Conservation (phyloP, 1,140 invertebrate genomes). For the Drosophila repleta region DNA sequence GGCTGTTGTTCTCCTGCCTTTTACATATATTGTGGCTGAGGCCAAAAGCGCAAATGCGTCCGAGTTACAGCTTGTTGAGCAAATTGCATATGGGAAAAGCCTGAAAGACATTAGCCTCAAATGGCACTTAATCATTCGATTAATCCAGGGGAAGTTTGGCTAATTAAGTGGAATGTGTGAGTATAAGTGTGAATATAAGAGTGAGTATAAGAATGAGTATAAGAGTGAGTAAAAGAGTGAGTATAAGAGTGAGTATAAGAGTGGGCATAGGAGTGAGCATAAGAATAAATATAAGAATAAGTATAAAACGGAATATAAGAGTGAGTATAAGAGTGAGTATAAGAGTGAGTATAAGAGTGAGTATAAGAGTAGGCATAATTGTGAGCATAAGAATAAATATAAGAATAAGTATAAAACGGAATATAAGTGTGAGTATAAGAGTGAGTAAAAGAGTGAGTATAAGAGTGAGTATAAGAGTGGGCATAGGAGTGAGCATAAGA, state of each 20-base stretch:
- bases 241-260: neutral
- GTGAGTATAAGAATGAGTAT: neutral
- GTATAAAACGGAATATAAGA: neutral
- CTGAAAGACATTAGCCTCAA: neutral
- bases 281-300: neutral
- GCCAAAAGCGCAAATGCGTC: neutral
- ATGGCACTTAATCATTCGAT: slow-evolving; percentile 1
- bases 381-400: too few relatives aligned
- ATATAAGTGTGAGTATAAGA: neutral
- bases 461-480: too few relatives aligned
- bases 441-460: neutral
- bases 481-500: neutral
- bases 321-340: neutral
- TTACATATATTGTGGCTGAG: neutral
- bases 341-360: neutral
- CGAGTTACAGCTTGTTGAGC: slow-evolving; percentile 9
- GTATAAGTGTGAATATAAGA: neutral
- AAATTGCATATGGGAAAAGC: slow-evolving; percentile 3
- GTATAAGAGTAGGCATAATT: neutral
- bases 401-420: neutral
- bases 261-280: neutral
- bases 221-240: neutral
- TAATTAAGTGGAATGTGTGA: neutral
- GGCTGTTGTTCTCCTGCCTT: neutral
- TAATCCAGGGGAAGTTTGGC: neutral